These are phyloP conservation scores for Meleagris gallopavo DNA, from an alignment of 2,113 vertebrate species.

Conservation along the genomic window DNA sequence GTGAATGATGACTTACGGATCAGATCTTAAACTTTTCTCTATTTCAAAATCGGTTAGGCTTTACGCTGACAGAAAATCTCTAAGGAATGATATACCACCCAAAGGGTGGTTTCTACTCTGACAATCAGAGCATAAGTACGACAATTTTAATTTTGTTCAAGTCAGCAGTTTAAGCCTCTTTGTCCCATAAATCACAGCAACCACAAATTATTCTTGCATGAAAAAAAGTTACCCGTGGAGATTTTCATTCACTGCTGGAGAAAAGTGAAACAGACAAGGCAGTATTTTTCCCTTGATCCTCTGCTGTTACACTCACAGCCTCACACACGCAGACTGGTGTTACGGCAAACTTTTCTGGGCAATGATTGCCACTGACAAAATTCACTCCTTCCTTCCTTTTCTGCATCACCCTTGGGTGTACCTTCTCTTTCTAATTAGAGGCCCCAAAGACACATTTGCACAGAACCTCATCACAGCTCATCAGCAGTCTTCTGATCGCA, in stretches of 20 bases:
- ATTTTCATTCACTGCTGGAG: neutral
- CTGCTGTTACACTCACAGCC: neutral
- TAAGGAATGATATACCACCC: neutral
- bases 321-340: neutral
- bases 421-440: neutral
- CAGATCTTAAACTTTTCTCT: neutral
- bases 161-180: constrained; percentile 28
- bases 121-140: neutral
- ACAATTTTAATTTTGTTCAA: constrained; percentile 34
- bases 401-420: accelerated
- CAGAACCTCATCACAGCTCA: neutral
- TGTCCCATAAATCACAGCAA: constrained; percentile 21
- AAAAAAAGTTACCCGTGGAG: neutral
- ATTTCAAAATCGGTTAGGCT: neutral
- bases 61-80: constrained; percentile 8
- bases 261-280: neutral
- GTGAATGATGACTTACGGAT: neutral
- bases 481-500: neutral
- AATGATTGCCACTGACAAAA: neutral
- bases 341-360: neutral
- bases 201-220: constrained; percentile 17
- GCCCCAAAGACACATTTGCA: accelerated
- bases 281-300: neutral
- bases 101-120: constrained; percentile 9
- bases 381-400: neutral